Base-by-base conservation (phyloP, 2,113 vertebrate species). In the Hymenochirus boettgeri region DNA sequence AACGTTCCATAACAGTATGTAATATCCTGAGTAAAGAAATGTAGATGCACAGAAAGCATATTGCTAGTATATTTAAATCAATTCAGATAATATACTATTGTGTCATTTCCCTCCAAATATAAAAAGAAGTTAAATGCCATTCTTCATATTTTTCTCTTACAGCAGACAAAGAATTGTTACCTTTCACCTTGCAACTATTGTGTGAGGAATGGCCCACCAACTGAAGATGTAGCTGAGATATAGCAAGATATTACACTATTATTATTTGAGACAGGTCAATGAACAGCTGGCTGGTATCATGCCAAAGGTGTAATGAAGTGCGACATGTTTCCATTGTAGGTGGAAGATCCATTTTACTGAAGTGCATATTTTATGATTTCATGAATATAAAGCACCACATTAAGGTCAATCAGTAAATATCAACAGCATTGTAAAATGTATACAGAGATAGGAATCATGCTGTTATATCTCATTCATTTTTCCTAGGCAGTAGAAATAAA, bases 361-460 rank as follows among this genome's bases (percentile, higher is more conserved):
- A 67, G 65, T 59, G 65, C 57, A 60, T 53, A 59, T 53, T 60
- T 67, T 67, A 67, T 52, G 58, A 67, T 60, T 67, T 57, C 53
- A 67, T 67, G 65, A 56, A 67, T 67, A 67, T 67, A 67, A 67
- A 67, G 65, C 56, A 67, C 65, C 47, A 9, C 29, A 67, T 67
- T 67, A 67, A 60, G 64, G 65, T 60, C 56, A 67, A 67, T 67
- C 59, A 67, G 57, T 52, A 57, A 53, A 57, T 60, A 60, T 60
- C 56, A 67, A 52, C 53, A 52, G 65, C 65, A 53, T 67, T 57
- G 33, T 59, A 33, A 22, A 52, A 53, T 52, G 24, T 53, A 60
- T 24, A 42, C 23, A 60, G 57, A 67, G 47, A 59, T 42, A 67
- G 65, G 59, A 31, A 67, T 58, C 56, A 50, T 45, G 65, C 65